These are phyloP conservation scores for Antheraea mylitta DNA, from an alignment of 1,140 invertebrate species.

Conservation along the genomic window DNA sequence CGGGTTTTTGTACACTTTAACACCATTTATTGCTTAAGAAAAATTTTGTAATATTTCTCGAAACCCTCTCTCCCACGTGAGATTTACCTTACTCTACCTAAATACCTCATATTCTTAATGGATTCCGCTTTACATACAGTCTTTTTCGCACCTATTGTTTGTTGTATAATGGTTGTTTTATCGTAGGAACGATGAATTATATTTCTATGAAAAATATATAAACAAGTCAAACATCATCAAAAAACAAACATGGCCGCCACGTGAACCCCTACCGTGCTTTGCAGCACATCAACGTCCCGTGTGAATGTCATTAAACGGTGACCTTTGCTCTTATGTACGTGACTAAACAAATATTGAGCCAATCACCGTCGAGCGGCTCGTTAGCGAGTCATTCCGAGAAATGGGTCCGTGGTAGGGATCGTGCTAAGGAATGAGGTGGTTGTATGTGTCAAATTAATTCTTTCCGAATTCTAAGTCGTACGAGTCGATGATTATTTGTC, in stretches of 20 bases:
- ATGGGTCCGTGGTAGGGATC: conserved; percentile 20
- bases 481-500: no score
- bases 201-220: no score
- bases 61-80: no score
- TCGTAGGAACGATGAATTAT: no score
- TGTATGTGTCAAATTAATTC: conserved; percentile 3
- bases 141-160: no score
- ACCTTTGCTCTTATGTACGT: conserved; percentile 12
- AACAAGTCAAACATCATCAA: not conserved
- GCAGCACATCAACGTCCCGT: not conserved
- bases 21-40: no score
- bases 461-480: not conserved
- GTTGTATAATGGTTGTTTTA: no score
- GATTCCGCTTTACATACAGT: no score
- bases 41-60: no score
- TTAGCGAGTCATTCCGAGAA: conserved; percentile 21
- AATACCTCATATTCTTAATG: no score
- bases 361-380: conserved; percentile 22
- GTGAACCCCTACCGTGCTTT: not conserved
- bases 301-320: not conserved
- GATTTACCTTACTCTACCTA: no score
- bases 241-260: not conserved
- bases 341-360: conserved; percentile 31
- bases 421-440: not conserved
- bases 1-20: no score